These are phyloP conservation scores for Sibirionetta formosa DNA, from an alignment of 2,797 vertebrate species.

Conservation along the genomic window DNA sequence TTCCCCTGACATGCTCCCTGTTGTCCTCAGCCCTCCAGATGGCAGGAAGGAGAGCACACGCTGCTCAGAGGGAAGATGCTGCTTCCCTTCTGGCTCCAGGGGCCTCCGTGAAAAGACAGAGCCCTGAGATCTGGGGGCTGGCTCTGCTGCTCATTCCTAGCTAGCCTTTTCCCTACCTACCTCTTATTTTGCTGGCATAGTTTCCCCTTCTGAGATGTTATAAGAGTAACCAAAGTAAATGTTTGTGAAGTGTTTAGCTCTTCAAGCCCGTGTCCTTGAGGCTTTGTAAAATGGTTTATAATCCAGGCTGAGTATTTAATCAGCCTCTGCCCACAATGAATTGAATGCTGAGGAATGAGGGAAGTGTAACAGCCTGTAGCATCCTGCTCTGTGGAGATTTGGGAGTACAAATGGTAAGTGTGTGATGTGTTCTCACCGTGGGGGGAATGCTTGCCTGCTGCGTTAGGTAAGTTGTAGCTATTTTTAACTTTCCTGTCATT, in stretches of 20 bases:
- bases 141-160: not conserved
- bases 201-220: not conserved
- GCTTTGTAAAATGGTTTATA: not conserved
- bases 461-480: not conserved
- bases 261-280: not conserved
- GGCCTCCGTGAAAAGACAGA: not conserved
- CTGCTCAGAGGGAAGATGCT: not conserved
- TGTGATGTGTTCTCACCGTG: rapidly evolving
- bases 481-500: not conserved
- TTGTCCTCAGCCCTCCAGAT: not conserved
- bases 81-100: not conserved
- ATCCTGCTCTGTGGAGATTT: rapidly evolving
- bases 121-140: not conserved
- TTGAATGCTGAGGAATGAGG: not conserved
- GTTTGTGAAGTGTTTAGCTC: not conserved
- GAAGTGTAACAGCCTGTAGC: not conserved
- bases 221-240: not conserved
- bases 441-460: not conserved
- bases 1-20: not conserved
- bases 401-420: not conserved
- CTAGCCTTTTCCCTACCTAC: not conserved
- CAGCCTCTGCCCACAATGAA: not conserved
- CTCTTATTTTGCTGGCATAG: not conserved
- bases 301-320: conserved; percentile 31
- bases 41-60: not conserved